Conservation (phyloP, 2,113 vertebrate genomes). For the Microtus ochrogaster region DNA sequence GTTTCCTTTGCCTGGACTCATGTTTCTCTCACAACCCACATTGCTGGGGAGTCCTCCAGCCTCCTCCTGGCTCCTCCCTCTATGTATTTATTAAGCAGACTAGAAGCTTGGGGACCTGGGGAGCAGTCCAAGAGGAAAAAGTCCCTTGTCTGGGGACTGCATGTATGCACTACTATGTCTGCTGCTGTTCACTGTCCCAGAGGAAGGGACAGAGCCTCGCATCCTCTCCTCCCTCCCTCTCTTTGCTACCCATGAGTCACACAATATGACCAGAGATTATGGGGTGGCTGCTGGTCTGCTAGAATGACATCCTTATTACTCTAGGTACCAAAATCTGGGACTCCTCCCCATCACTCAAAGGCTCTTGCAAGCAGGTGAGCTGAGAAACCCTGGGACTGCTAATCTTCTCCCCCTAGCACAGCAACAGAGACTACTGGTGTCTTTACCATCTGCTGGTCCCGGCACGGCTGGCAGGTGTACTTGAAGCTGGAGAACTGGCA, state of each 20-base stretch:
- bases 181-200: neutral
- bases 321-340: neutral
- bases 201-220: neutral
- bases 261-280: neutral
- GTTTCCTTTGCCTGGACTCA: neutral
- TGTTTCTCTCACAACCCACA: neutral
- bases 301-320: neutral
- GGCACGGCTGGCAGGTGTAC: conserved; percentile 92
- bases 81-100: neutral
- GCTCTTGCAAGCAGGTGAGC: neutral
- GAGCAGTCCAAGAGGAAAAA: neutral
- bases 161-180: neutral
- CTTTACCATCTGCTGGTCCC: conserved; percentile 89
- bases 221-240: neutral
- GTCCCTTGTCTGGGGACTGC: neutral
- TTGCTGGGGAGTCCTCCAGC: neutral
- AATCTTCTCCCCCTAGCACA: neutral
- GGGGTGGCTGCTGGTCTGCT: neutral
- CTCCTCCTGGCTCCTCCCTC: neutral
- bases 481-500: conserved; percentile 88
- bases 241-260: neutral
- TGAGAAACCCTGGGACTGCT: neutral
- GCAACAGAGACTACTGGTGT: neutral
- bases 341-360: too few relatives aligned
- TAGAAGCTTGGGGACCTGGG: neutral